These are phyloP conservation scores for Galeruca laticollis DNA, from an alignment of 2,888 invertebrate species.

Conservation along the genomic window DNA sequence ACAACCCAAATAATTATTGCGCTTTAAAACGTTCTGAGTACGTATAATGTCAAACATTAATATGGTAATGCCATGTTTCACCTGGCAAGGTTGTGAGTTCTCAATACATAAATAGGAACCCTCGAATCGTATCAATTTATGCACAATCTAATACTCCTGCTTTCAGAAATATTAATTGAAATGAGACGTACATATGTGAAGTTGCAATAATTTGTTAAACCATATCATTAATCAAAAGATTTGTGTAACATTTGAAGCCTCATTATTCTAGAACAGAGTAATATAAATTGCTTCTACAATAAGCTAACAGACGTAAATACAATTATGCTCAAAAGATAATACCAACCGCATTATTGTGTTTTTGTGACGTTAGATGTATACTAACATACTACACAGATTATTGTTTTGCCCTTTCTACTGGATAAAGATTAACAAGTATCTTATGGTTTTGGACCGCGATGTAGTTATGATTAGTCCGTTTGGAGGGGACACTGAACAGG, in stretches of 20 bases:
- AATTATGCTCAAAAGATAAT: constrained; percentile 55
- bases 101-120: too few species aligned
- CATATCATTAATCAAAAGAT: not conserved
- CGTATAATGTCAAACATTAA: too few species aligned
- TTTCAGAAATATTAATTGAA: too few species aligned
- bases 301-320: constrained; percentile 49
- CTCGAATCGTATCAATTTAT: too few species aligned
- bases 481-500: not conserved
- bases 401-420: constrained; percentile 55
- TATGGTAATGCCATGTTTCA: too few species aligned
- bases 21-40: too few species aligned
- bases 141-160: too few species aligned
- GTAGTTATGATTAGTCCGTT: constrained; percentile 14
- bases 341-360: constrained; percentile 53
- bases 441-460: constrained; percentile 35
- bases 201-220: not conserved
- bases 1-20: too few species aligned
- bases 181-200: too few species aligned
- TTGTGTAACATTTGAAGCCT: not conserved
- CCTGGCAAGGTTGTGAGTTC: too few species aligned
- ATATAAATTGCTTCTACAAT: constrained; percentile 38
- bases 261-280: constrained; percentile 19
- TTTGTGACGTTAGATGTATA: constrained; percentile 53
- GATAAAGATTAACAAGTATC: constrained; percentile 57
- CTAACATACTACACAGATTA: constrained; percentile 55